phyloP scores from a whole-genome alignment of 2,888 invertebrate species.

The Epistrophella euchroma region DNA sequence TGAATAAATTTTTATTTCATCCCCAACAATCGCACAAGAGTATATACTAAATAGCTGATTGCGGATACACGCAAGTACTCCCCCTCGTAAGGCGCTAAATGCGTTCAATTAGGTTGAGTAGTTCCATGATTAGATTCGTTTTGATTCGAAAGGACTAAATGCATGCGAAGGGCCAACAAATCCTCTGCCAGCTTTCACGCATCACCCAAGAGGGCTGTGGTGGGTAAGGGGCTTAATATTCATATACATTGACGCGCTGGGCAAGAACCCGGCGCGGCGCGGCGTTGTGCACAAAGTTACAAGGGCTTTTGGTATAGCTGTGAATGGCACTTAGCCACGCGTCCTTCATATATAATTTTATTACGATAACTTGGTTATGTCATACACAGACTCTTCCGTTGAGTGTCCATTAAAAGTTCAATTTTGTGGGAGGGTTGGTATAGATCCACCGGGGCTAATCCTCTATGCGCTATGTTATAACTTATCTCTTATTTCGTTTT shows the following conservation, averaged over 20 bases:
- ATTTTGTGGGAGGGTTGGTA: conserved; percentile 65
- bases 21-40: conserved; percentile 44
- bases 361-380: conserved; percentile 74
- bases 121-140: conserved; percentile 72
- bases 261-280: conserved; percentile 17
- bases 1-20: conserved; percentile 70
- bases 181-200: conserved; percentile 29
- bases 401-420: conserved; percentile 75
- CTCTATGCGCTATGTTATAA: conserved; percentile 63
- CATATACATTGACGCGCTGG: conserved; percentile 48
- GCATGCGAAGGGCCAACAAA: conserved; percentile 42
- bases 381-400: conserved; percentile 62
- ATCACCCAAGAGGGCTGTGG: background rate
- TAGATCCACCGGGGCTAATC: conserved; percentile 49
- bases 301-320: conserved; percentile 46
- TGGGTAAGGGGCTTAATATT: conserved; percentile 13
- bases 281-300: background rate
- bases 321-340: conserved; percentile 75
- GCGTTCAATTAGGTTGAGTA: conserved; percentile 74
- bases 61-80: conserved; percentile 37
- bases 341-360: conserved; percentile 72
- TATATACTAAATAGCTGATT: conserved; percentile 50
- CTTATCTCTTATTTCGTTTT: conserved; percentile 30
- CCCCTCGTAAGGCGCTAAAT: conserved; percentile 66
- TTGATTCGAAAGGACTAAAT: conserved; percentile 61